Conservation (phyloP, 2,113 vertebrate genomes). For the Hucho hucho region DNA sequence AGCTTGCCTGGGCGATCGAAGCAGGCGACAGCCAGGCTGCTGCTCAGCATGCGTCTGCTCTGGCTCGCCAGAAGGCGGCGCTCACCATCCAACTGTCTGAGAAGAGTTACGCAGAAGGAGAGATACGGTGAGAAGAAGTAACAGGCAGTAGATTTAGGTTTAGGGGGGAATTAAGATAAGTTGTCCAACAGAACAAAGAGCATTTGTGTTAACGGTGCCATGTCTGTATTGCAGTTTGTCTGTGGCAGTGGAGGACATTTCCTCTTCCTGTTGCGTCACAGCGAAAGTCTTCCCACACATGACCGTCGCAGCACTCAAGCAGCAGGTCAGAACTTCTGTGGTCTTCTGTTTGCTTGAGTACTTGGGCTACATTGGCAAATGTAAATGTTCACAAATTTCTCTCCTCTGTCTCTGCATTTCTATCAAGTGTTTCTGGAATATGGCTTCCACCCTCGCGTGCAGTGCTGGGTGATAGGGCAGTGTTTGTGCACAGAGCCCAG, state of each 20-base stretch:
- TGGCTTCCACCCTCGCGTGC: slow-evolving; percentile 86
- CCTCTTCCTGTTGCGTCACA: slow-evolving; percentile 81
- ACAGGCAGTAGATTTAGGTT: too few relatives aligned
- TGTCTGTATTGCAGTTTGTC: slow-evolving; percentile 75
- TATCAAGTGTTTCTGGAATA: slow-evolving; percentile 85
- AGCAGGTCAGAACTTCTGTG: slow-evolving; percentile 75
- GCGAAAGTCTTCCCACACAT: slow-evolving; percentile 80
- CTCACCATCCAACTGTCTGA: slow-evolving; percentile 76
- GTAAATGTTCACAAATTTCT: background rate
- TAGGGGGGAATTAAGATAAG: too few relatives aligned
- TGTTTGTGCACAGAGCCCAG: slow-evolving; percentile 81
- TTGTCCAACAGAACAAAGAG: too few relatives aligned
- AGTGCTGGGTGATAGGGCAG: slow-evolving; percentile 91
- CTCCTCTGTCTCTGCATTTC: background rate
- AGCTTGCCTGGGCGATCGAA: slow-evolving; percentile 78
- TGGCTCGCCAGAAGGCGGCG: slow-evolving; percentile 76
- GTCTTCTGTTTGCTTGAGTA: background rate
- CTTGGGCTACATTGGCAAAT: too few relatives aligned
- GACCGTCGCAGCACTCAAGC: slow-evolving; percentile 81
- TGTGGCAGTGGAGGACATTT: slow-evolving; percentile 86
- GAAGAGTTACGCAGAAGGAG: slow-evolving; percentile 73
- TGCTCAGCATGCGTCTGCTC: slow-evolving; percentile 65
- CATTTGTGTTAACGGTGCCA: background rate
- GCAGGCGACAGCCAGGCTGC: slow-evolving; percentile 76
- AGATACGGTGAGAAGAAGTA: slow-evolving; percentile 75